Conservation (phyloP, 1,140 invertebrate genomes). For the Lineus longissimus region DNA sequence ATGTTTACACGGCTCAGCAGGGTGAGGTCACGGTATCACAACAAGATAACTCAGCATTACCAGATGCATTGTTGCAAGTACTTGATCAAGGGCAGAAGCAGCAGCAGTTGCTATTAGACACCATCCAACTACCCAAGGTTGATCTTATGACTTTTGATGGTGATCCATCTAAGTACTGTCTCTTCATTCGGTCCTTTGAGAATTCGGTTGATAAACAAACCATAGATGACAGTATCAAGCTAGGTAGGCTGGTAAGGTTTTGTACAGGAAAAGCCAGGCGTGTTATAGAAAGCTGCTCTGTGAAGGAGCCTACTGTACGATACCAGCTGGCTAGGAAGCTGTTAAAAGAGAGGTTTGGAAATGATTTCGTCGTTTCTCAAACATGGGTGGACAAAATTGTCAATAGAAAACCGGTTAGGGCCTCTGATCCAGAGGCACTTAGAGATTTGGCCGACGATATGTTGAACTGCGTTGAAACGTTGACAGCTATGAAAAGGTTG, state of each 20-base stretch:
- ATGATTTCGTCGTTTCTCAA: neutral
- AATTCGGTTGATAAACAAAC: neutral
- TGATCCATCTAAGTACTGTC: neutral
- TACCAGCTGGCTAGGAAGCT: neutral
- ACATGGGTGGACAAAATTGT: neutral
- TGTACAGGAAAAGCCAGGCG: neutral
- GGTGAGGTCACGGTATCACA: no score
- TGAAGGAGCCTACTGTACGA: neutral
- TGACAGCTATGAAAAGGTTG: neutral
- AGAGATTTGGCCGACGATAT: neutral
- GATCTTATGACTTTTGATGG: constrained; percentile 3
- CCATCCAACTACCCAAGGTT: neutral
- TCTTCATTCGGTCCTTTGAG: neutral
- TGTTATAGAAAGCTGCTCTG: neutral
- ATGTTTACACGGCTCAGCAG: no score
- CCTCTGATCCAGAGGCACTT: neutral
- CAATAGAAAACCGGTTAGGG: neutral
- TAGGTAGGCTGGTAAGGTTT: neutral
- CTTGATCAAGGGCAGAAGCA: neutral
- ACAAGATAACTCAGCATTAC: no score
- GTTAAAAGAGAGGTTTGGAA: constrained; percentile 4
- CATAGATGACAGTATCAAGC: neutral
- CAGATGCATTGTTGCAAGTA: no score
- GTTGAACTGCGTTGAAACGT: neutral
- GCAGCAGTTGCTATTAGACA: neutral